Conservation (phyloP, 2,113 vertebrate species). For the Dipodomys merriami region DNA sequence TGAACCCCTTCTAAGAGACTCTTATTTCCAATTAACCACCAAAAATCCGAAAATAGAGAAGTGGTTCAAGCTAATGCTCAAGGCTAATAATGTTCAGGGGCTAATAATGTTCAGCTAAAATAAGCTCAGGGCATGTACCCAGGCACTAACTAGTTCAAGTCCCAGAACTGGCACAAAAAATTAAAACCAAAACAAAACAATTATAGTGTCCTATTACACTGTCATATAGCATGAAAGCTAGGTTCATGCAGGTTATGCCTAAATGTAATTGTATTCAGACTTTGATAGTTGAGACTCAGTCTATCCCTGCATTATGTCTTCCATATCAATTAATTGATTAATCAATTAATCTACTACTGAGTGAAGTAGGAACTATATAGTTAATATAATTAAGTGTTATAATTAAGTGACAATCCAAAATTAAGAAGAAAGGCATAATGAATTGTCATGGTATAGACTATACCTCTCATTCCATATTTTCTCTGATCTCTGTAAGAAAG, state of each 20-base stretch:
- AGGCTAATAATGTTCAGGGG: too few relatives aligned
- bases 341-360: too few relatives aligned
- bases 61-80: too few relatives aligned
- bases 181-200: too few relatives aligned
- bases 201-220: background rate
- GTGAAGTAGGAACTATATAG: background rate
- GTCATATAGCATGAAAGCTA: background rate
- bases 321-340: background rate
- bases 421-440: background rate
- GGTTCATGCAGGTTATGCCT: background rate
- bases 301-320: background rate
- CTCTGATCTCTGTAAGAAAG: background rate
- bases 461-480: background rate
- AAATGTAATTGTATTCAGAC: background rate
- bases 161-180: too few relatives aligned
- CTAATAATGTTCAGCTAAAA: too few relatives aligned
- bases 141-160: too few relatives aligned
- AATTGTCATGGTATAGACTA: background rate
- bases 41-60: too few relatives aligned
- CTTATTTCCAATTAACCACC: too few relatives aligned
- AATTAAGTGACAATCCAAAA: conserved; percentile 13
- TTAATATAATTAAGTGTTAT: background rate
- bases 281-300: background rate
- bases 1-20: background rate
- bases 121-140: too few relatives aligned